Evolutionary conservation across 2,888 invertebrate species (phyloP).

Genomic region (Ctena decussata): DNA sequence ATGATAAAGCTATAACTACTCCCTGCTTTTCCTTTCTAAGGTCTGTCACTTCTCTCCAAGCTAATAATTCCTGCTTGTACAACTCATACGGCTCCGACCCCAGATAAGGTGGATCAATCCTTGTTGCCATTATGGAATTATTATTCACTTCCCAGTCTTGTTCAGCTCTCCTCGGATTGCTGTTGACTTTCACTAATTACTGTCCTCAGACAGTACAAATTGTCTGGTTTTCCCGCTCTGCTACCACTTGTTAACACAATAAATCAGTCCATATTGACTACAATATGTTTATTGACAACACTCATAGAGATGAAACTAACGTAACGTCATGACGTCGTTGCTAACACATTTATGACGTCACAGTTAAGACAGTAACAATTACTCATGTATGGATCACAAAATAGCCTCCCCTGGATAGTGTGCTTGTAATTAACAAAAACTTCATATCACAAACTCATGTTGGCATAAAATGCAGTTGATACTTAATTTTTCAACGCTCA

Average conservation of each 20-base stretch:
- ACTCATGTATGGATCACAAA: neutral
- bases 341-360: slow-evolving; percentile 4
- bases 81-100: slow-evolving; percentile 46
- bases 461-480: no score
- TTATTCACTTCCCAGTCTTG: neutral
- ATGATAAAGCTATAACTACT: slow-evolving; percentile 58
- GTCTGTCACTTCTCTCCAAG: slow-evolving; percentile 63
- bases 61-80: slow-evolving; percentile 59
- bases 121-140: slow-evolving; percentile 31
- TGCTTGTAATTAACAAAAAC: neutral
- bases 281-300: neutral
- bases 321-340: neutral
- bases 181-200: neutral
- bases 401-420: neutral
- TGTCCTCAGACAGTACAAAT: neutral
- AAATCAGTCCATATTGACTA: slow-evolving; percentile 4
- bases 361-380: neutral
- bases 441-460: no score
- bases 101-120: slow-evolving; percentile 37
- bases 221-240: neutral
- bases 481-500: no score
- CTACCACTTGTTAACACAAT: slow-evolving; percentile 1
- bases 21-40: slow-evolving; percentile 50
- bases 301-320: neutral
- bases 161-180: neutral